These are phyloP conservation scores for Drosophila subpulchrella DNA, from an alignment of 1,140 invertebrate genomes.

Conservation along the genomic window DNA sequence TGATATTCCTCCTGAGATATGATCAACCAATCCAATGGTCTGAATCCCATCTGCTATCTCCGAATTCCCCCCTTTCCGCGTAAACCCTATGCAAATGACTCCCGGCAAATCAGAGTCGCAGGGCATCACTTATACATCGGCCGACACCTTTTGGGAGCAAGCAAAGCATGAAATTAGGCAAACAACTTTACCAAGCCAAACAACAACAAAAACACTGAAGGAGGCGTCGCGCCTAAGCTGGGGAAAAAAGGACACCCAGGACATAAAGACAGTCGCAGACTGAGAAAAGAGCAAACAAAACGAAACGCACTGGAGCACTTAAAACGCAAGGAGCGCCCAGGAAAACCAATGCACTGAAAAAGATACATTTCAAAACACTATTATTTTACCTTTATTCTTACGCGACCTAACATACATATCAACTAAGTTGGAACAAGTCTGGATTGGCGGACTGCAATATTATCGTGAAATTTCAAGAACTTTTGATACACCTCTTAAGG, in stretches of 20 bases:
- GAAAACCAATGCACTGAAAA: not conserved
- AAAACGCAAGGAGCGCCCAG: constrained; percentile 21
- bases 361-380: not conserved
- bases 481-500: too few species aligned
- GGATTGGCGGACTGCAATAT: too few species aligned
- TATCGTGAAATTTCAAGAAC: too few species aligned
- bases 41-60: not conserved
- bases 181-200: constrained; percentile 58
- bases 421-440: too few species aligned
- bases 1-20: too few species aligned
- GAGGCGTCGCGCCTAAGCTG: constrained; percentile 22
- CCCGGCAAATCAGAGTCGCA: constrained; percentile 28
- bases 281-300: constrained; percentile 59
- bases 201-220: constrained; percentile 18
- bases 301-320: constrained; percentile 64
- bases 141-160: constrained; percentile 60
- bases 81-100: constrained; percentile 17
- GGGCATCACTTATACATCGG: constrained; percentile 42
- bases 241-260: constrained; percentile 19
- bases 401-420: too few species aligned
- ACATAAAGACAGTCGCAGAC: constrained; percentile 48
- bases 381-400: too few species aligned
- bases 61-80: not conserved
- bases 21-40: too few species aligned
- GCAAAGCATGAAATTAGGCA: constrained; percentile 81